Percentiles rank a stretch among this genome's conserved stretches.
Evolutionary conservation across 2,797 vertebrate species (phyloP).

Genomic region (Crax fasciolata): DNA sequence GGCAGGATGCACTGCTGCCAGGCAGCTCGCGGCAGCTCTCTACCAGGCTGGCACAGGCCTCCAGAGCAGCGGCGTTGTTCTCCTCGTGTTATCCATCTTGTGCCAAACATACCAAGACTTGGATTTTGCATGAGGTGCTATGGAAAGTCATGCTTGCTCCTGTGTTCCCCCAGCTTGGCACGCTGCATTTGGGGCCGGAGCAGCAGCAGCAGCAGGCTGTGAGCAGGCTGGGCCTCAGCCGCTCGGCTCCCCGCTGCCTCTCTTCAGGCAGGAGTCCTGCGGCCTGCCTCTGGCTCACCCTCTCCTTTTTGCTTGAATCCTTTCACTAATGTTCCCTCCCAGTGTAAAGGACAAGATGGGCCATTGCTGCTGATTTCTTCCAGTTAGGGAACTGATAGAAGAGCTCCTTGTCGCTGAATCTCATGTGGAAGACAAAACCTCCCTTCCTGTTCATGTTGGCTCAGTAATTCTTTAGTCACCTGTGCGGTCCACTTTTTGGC

Average conservation of each 20-base stretch:
- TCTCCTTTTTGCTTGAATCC: not conserved
- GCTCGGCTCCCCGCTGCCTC: not conserved
- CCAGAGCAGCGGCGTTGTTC: not conserved
- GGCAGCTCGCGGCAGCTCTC: constrained; percentile 8
- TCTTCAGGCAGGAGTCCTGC: constrained; percentile 22
- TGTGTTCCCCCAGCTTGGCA: not conserved
- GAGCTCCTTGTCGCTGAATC: constrained; percentile 35
- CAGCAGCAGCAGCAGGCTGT: constrained; percentile 42
- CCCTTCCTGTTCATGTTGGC: constrained; percentile 15
- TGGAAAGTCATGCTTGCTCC: constrained; percentile 15
- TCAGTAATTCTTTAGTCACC: constrained; percentile 49
- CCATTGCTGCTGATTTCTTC: constrained; percentile 21
- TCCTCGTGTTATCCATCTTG: not conserved
- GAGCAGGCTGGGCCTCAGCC: constrained; percentile 59
- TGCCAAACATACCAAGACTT: not conserved
- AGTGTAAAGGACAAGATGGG: not conserved
- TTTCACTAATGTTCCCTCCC: constrained; percentile 34
- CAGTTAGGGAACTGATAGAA: constrained; percentile 6
- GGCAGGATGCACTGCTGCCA: constrained; percentile 14
- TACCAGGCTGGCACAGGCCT: not conserved
- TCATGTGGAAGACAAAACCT: constrained; percentile 58
- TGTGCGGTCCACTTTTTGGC: constrained; percentile 51
- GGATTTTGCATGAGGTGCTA: constrained; percentile 1
- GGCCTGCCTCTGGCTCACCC: not conserved
- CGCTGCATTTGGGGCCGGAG: constrained; percentile 20